These are phyloP conservation scores for Centropus unirufus DNA, from an alignment of 2,113 vertebrate genomes.

Conservation along the genomic window DNA sequence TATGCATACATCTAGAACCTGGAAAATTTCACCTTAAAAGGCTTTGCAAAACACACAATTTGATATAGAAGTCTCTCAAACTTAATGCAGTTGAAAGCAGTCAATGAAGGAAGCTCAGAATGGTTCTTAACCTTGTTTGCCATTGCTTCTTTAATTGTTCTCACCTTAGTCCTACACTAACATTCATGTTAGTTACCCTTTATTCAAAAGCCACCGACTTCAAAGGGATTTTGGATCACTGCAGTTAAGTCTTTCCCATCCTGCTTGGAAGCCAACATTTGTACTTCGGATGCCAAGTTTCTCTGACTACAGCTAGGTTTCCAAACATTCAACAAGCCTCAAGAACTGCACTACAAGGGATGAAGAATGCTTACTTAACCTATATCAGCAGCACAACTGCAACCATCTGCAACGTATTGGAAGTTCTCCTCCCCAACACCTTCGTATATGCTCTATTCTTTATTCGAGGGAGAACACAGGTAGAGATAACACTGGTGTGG, in stretches of 20 bases:
- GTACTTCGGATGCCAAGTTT: neutral
- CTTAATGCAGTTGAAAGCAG: conserved; percentile 11
- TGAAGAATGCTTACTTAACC: neutral
- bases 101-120: neutral
- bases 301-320: neutral
- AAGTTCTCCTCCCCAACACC: neutral
- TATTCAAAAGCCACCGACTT: neutral
- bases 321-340: neutral
- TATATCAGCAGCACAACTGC: neutral
- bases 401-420: neutral
- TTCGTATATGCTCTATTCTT: conserved; percentile 9
- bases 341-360: neutral
- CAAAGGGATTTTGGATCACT: neutral
- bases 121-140: neutral
- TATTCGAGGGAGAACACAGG: conserved; percentile 45
- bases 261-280: neutral
- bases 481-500: conserved; percentile 19
- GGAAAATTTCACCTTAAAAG: neutral
- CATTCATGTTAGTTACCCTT: neutral
- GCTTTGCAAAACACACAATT: neutral
- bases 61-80: conserved; percentile 5
- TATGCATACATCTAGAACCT: neutral
- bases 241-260: neutral
- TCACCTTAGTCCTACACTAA: neutral
- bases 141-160: neutral